phyloP scores from a whole-genome alignment of 2,797 vertebrate genomes.

The Limosa lapponica region DNA sequence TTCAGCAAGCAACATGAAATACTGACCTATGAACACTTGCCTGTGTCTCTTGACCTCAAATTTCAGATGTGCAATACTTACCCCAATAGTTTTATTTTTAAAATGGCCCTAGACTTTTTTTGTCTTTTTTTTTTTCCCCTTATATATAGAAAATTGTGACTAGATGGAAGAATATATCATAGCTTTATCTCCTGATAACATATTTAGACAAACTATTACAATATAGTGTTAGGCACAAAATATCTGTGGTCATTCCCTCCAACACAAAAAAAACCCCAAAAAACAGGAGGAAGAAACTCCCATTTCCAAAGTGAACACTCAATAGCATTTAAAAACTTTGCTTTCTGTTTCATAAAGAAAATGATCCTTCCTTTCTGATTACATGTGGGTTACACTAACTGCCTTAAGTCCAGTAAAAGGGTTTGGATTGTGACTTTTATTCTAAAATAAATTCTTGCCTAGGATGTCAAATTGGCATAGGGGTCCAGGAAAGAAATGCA shows the following conservation, averaged over 20 bases:
- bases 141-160: neutral
- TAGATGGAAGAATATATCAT: neutral
- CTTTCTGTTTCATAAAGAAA: neutral
- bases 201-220: neutral
- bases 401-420: neutral
- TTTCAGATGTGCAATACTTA: neutral
- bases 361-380: neutral
- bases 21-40: neutral
- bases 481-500: neutral
- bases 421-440: neutral
- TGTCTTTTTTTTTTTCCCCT: neutral
- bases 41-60: neutral
- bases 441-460: neutral
- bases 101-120: neutral
- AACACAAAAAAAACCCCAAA: neutral
- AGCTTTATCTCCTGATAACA: neutral
- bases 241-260: neutral
- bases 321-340: neutral
- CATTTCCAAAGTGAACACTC: neutral
- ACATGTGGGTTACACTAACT: neutral
- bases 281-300: neutral
- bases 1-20: neutral
- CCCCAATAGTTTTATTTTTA: too few species aligned
- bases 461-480: neutral
- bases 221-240: neutral